These are phyloP conservation scores for Drosophila ironensis DNA, from an alignment of 1,140 invertebrate species.

Conservation along the genomic window DNA sequence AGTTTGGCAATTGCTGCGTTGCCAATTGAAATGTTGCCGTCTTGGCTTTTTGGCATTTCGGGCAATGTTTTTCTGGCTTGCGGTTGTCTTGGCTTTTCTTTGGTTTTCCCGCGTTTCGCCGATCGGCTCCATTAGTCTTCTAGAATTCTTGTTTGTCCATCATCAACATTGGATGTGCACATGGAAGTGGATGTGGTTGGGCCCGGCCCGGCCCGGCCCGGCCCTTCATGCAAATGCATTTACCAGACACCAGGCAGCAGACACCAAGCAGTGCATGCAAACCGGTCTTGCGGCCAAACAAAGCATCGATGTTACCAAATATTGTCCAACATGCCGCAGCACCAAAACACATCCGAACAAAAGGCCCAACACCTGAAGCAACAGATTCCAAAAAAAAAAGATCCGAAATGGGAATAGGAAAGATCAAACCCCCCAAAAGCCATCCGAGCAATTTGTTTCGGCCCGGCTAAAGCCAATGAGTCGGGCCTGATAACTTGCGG, in stretches of 20 bases:
- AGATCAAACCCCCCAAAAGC: conserved; percentile 7
- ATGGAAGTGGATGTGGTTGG: background rate
- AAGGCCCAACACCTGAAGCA: no score
- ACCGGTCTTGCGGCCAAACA: conserved; percentile 8
- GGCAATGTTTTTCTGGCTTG: conserved; percentile 33
- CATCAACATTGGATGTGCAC: no score
- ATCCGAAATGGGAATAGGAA: conserved; percentile 9
- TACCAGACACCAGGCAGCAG: no score
- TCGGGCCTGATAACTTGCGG: conserved; percentile 18
- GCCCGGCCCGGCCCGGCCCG: background rate
- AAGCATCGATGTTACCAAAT: conserved; percentile 16
- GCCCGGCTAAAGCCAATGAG: conserved; percentile 11
- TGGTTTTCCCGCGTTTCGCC: background rate
- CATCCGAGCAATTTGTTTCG: conserved; percentile 5
- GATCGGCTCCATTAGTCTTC: conserved; percentile 7
- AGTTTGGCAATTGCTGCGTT: conserved; percentile 28
- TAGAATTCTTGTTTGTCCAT: conserved; percentile 20
- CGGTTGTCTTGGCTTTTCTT: background rate
- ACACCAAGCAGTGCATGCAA: conserved; percentile 3
- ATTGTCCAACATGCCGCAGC: conserved; percentile 1
- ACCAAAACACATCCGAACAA: no score
- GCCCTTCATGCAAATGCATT: conserved; percentile 2
- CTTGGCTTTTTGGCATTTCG: conserved; percentile 65
- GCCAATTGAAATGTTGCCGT: conserved; percentile 60
- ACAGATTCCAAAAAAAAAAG: conserved; percentile 5